phyloP scores from a whole-genome alignment of 2,888 invertebrate genomes.

The Spisula solida region DNA sequence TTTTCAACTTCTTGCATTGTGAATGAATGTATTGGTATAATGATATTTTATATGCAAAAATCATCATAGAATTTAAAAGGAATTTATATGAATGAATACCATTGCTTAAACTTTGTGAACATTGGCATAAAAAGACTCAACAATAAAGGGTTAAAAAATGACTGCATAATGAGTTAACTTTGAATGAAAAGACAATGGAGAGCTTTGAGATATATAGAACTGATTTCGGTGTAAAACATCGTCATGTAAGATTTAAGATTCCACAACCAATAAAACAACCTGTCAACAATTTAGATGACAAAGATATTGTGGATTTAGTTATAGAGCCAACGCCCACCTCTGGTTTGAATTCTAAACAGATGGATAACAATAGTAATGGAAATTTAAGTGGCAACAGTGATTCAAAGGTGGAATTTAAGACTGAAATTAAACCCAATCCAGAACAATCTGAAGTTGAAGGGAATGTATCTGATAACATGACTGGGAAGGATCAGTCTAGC shows the following conservation, averaged over 20 bases:
- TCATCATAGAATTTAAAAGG: neutral
- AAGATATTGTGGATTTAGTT: constrained; percentile 5
- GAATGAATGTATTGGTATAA: neutral
- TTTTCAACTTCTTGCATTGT: constrained; percentile 10
- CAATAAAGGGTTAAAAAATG: neutral
- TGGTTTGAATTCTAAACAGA: neutral
- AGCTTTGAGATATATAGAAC: constrained; percentile 16
- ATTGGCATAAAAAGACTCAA: neutral
- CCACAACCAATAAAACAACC: neutral
- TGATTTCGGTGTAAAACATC: constrained; percentile 11
- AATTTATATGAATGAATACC: neutral
- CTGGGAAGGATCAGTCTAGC: neutral
- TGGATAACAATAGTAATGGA: neutral
- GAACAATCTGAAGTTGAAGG: neutral
- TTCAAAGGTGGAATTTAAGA: neutral
- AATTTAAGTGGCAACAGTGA: neutral
- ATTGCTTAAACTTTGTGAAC: neutral
- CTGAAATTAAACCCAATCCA: neutral
- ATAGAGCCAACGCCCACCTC: neutral
- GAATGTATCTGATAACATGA: neutral
- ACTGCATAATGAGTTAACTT: neutral
- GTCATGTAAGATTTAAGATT: constrained; percentile 31
- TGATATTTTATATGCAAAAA: neutral
- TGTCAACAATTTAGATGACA: neutral
- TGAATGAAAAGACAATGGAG: neutral